Evolutionary conservation across 2,797 vertebrate genomes (phyloP), one percentile per base, ranked within the genome.

Genomic region (Sebastiscus albofasciatus): DNA sequence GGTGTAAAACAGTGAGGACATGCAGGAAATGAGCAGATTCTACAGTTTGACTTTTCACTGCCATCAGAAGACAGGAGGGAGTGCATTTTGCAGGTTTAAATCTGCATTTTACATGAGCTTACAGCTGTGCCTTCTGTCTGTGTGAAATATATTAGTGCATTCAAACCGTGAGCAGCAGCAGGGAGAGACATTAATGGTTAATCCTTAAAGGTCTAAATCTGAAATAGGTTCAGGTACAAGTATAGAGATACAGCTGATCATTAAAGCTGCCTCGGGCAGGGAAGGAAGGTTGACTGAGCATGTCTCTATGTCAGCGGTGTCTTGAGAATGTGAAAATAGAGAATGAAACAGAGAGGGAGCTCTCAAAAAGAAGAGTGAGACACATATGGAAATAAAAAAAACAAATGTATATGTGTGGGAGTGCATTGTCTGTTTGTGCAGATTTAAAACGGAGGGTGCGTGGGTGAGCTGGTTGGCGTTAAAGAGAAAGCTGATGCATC

Each of bases 341-440:
- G 29, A 72, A 72, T n/a, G 52, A 65, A 75, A 55, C 29, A 22
- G n/a, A 56, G 55, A 42, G 58, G 33, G 13, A 31, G 46, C 31
- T 66, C 62, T 72, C 67, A 24, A 62, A 36, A 56, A 59, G 11
- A 58, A 31, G 61, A 26, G 13, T 65, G 55, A 67, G 77, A 67
- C 24, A 61, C 26, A 49, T 49, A 20, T 34, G 52, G 62, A 58
- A 52, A 62, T 69, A 3, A 49, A 46, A 55, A 27, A n/a, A 55
- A 0, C 5, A 39, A 54, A 54, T 54, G n/a, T 54, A 26, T 4
- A 18, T 22, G 60, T 70, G 80, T 83, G 72, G 66, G 64, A 31
- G 54, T 61, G 56, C 31, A 18, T 67, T 80, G 46, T 79, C 49
- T 81, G 65, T 74, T 73, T 61, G 16, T 80, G 64, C n/a, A 18